phyloP scores from a whole-genome alignment of 2,888 invertebrate genomes.

The Ochlodes sylvanus region DNA sequence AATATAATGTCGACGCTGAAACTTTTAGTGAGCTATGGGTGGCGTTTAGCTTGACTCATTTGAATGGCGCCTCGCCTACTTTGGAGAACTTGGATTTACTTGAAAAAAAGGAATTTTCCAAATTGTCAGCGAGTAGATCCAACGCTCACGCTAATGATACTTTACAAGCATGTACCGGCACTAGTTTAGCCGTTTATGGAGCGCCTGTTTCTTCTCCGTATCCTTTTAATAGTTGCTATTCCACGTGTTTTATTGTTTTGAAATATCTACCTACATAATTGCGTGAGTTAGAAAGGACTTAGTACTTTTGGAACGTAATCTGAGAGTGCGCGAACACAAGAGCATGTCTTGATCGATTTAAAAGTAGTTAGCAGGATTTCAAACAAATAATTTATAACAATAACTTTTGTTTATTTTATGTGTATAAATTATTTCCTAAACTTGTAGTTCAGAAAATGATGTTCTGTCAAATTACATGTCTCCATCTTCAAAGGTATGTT shows the following conservation, averaged over 20 bases:
- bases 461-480: slow-evolving; percentile 75
- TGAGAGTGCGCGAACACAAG: background rate
- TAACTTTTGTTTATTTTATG: no score
- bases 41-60: slow-evolving; percentile 89
- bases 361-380: no score
- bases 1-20: slow-evolving; percentile 87
- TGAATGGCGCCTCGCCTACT: slow-evolving; percentile 86
- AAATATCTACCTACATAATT: slow-evolving; percentile 14
- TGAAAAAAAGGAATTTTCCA: slow-evolving; percentile 87
- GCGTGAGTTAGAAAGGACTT: slow-evolving; percentile 7
- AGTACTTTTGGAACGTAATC: slow-evolving; percentile 3
- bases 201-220: slow-evolving; percentile 67
- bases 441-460: slow-evolving; percentile 73
- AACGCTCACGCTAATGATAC: slow-evolving; percentile 68
- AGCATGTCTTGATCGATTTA: background rate
- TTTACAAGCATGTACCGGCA: slow-evolving; percentile 66
- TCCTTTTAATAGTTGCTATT: slow-evolving; percentile 66
- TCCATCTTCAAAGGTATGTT: slow-evolving; percentile 70
- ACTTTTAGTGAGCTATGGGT: slow-evolving; percentile 92
- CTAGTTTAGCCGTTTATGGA: slow-evolving; percentile 71
- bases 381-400: no score
- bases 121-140: slow-evolving; percentile 68
- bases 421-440: slow-evolving; percentile 52
- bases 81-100: slow-evolving; percentile 85
- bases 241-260: slow-evolving; percentile 63